Evolutionary conservation across 2,888 invertebrate species (phyloP).

Genomic region (Phalangium opilio): DNA sequence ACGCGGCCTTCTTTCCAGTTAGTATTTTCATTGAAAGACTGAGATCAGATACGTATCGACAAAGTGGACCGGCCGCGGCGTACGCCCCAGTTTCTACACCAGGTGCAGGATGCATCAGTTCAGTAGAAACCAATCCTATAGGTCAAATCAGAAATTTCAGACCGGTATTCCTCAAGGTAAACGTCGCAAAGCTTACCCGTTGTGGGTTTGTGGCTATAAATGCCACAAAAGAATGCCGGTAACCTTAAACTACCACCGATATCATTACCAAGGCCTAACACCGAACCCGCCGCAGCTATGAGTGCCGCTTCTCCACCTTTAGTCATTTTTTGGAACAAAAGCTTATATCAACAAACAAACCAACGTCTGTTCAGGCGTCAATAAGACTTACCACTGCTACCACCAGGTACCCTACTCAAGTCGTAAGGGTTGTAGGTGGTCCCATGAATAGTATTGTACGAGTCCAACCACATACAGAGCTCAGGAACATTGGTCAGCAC

Average conservation of each 20-base stretch:
- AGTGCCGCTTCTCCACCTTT: conserved; percentile 38
- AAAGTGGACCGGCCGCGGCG: conserved; percentile 57
- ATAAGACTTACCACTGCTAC: conserved; percentile 51
- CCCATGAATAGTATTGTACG: conserved; percentile 58
- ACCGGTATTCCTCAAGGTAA: too few species aligned
- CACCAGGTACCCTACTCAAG: conserved; percentile 53
- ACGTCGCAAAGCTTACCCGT: conserved; percentile 25
- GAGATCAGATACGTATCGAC: conserved; percentile 67
- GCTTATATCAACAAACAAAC: too few species aligned
- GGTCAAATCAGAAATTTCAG: too few species aligned
- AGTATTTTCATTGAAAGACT: conserved; percentile 55
- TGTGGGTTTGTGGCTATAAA: conserved; percentile 69
- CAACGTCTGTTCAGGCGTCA: too few species aligned
- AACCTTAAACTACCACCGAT: conserved; percentile 89
- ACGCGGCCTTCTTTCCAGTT: conserved; percentile 6
- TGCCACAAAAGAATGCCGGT: conserved; percentile 75
- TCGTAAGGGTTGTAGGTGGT: conserved; percentile 69
- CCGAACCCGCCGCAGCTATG: conserved; percentile 57
- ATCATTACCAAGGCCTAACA: conserved; percentile 75
- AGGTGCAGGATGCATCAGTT: conserved; percentile 1
- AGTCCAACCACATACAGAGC: conserved; percentile 58
- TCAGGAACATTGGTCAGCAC: conserved; percentile 34
- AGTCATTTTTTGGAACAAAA: too few species aligned
- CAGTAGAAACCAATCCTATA: conserved; percentile 8
- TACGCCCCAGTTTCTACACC: conserved; percentile 2